Evolutionary conservation across 2,797 vertebrate species (phyloP), one percentile per base, ranked within the genome.

Genomic region (Poecilia velifera): DNA sequence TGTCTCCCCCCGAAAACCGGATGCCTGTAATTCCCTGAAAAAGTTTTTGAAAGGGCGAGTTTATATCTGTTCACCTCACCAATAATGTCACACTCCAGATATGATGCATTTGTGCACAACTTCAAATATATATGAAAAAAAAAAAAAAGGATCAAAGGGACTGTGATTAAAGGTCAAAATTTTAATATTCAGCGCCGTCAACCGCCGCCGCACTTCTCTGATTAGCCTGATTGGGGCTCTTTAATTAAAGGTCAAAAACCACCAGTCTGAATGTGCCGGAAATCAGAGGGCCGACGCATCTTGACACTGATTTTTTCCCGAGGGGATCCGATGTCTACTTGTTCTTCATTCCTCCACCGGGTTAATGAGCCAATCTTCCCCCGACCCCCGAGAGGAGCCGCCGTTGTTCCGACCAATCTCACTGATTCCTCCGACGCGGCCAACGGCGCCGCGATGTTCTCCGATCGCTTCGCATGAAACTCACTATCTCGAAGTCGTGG

Each of bases 401-500:
- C 82, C 66, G 59, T 82, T 74, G 71, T 53, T 88, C 78, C 74
- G 78, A 14, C 72, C 72, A 47, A 82, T 85, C 85, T 64, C 51
- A 89, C 76, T 3, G 34, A 66, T 72, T 55, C 78, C 45, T 74
- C 66, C 18, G 45, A 79, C 20, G 20, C 70, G 45, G 55, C 41
- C 25, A 71, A 53, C 74, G 47, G 45, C 47, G 64, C 39, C 16
- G 8, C 45, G 46, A 79, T 68, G 16, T 39, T 73, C 55, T 77
- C 70, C 22, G n/a, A 53, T 74, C 66, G 64, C 73, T 64, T 79
- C 34, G 5, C 18, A 9, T 57, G 28, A 34, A 18, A 92, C 98
- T 97, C 93, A 99, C 98, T 25, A 97, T 98, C 88, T 98, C 96
- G 89, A 98, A 98, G 91, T 99, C 98, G 28, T 98, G 97, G 87